Evolutionary conservation across 2,888 invertebrate species (phyloP), one percentile per base, ranked within the genome.

Genomic region (Tenthredo scrophulariae): DNA sequence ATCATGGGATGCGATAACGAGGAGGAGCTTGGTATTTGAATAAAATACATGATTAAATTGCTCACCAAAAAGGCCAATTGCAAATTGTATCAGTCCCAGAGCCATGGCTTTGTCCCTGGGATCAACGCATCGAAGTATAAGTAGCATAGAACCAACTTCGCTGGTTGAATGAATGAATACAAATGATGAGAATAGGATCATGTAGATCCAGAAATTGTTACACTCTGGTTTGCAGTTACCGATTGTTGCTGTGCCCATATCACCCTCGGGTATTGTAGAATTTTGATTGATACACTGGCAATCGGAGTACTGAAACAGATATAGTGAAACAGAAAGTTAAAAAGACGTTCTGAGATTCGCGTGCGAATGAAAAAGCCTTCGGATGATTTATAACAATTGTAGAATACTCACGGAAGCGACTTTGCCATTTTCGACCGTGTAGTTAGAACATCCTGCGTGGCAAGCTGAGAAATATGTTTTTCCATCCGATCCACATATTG

Each of bases 41-140:
- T 50, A 40, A 5, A 72, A 70, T n/a, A 70, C 0, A 6, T 10
- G 26, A 37, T 43, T 18, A 6, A 67, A 83, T 54, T 33, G 0
- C 93, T 93, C 90, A 94, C 95, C 98, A 94, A 98, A 98, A 88
- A 98, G 95, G 85, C 98, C 98, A 88, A 98, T 98, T 85, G 98
- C 98, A 94, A 98, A 98, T 93, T 98, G 98, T 92, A 98, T 98
- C 91, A 98, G 96, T 43, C 98, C 98, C 94, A 98, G 95, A 86
- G 98, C 98, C 98, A 98, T 98, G 84, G 98, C 98, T 93, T 98
- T 98, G 92, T 98, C 98, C 94, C 96, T 95, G 58, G 98, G 97
- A 93, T 98, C 97, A 18, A 98, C 98, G 92, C 98, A 98, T 84
- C 98, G 96, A 93, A 98, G 96, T 86, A 98, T 98, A 87, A 98